Percentiles rank a stretch among this genome's conserved stretches.
phyloP scores from a whole-genome alignment of 1,140 invertebrate genomes.

The Dinothrombium tinctorium region DNA sequence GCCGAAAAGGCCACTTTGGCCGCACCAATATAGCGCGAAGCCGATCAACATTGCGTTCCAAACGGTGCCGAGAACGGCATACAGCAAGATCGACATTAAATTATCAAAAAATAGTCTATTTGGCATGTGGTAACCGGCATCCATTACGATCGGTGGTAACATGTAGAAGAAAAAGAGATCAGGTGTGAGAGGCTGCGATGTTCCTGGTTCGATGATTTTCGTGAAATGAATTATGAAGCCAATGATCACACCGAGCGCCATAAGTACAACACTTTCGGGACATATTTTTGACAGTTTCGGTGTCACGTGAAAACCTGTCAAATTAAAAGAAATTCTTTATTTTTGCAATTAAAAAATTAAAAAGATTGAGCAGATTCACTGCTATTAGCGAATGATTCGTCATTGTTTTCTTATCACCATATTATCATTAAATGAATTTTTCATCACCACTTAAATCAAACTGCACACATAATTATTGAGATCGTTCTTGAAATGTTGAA shows the following conservation, averaged over 20 bases:
- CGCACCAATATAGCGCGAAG: slow-evolving; percentile 58
- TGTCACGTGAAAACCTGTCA: slow-evolving; percentile 69
- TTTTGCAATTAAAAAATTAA: too few species aligned
- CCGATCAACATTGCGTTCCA: slow-evolving; percentile 90
- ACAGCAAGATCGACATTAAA: slow-evolving; percentile 77
- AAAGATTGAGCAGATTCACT: too few species aligned
- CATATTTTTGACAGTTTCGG: slow-evolving; percentile 65
- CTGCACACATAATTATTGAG: too few species aligned
- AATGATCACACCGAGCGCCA: slow-evolving; percentile 76
- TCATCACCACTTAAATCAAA: too few species aligned
- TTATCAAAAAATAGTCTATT: slow-evolving; percentile 88
- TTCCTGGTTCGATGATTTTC: too few species aligned
- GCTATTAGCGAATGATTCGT: too few species aligned
- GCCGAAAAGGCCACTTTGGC: slow-evolving; percentile 53
- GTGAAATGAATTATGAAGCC: slow-evolving; percentile 30
- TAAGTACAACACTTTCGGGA: slow-evolving; percentile 85
- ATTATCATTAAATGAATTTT: too few species aligned
- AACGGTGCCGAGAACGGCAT: slow-evolving; percentile 85
- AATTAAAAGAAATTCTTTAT: too few species aligned
- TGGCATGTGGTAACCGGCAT: slow-evolving; percentile 94
- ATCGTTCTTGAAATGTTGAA: too few species aligned
- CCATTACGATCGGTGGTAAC: slow-evolving; percentile 84
- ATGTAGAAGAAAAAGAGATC: slow-evolving; percentile 90
- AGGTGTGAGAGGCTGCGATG: slow-evolving; percentile 49
- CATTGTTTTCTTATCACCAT: too few species aligned